Evolutionary conservation across 2,888 invertebrate genomes (phyloP), one percentile per base, ranked within the genome.

Genomic region (Heliconius sara): DNA sequence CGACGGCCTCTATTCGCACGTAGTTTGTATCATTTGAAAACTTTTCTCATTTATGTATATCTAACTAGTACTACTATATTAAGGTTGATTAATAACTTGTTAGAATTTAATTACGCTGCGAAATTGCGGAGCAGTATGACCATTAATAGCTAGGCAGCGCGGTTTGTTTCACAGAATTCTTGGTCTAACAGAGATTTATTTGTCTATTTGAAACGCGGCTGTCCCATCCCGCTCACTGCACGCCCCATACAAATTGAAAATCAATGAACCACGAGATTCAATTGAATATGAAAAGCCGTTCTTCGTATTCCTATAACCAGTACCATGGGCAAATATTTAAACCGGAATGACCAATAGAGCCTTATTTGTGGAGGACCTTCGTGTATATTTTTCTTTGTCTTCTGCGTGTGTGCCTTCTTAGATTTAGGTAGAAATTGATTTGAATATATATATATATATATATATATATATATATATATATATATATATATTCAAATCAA

Each of bases 231-330:
- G 83, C 82, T 83, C 84, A 85, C 86, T 87, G 89, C 88, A 88
- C 88, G 89, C 87, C 87, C 87, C 87, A 89, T 91, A 89, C 91
- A 92, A 93, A 94, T 93, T 92, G 93, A 94, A 94, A 94, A 93
- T 93, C 93, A 94, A 93, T 93, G 92, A 92, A 92, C 91, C 91
- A 86, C 87, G 89, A 89, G 88, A 91, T 91, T 89, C 90, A 91
- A 91, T 93, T 92, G 91, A 89, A 91, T 92, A 91, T 91, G 89
- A 91, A 92, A 91, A 90, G 88, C 91, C 89, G 91, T 92, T 92
- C 90, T 92, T 90, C 87, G 86, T 87, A 85, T 87, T 84, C 84
- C 83, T 86, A 83, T 81, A 84, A 80, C 82, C 79, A 83, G 83
- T 83, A 81, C 83, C 82, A 82, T 81, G 82, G 83, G 82, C 83